Conservation (phyloP, 1,140 invertebrate species). For the Philopotamus ludificatus region DNA sequence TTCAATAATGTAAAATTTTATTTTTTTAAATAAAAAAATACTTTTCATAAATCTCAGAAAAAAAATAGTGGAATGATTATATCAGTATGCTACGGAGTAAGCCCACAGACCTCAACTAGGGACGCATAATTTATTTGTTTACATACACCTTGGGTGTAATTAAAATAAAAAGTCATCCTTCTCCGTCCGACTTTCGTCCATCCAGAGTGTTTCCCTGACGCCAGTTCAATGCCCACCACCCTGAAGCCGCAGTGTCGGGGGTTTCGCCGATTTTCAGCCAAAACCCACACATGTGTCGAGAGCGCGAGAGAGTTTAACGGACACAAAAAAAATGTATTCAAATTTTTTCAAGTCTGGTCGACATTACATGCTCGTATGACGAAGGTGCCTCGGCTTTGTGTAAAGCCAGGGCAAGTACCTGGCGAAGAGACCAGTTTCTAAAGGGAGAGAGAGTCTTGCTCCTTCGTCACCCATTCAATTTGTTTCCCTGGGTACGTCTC, state of each 20-base stretch:
- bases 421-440: slow-evolving; percentile 1
- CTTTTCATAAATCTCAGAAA: no score
- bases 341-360: slow-evolving; percentile 39
- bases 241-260: neutral
- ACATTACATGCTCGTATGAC: slow-evolving; percentile 35
- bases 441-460: neutral
- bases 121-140: slow-evolving; percentile 39
- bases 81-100: slow-evolving; percentile 1
- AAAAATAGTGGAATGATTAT: neutral
- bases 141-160: slow-evolving; percentile 29
- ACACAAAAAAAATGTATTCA: slow-evolving; percentile 40
- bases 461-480: slow-evolving; percentile 2
- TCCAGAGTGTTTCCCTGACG: slow-evolving; percentile 15
- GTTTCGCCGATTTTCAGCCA: slow-evolving; percentile 10
- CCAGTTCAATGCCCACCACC: neutral
- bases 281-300: slow-evolving; percentile 31
- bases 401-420: neutral
- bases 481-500: neutral
- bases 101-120: neutral
- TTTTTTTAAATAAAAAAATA: neutral
- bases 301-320: slow-evolving; percentile 25
- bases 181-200: slow-evolving; percentile 14
- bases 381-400: slow-evolving; percentile 17
- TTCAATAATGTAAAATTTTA: neutral
- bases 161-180: slow-evolving; percentile 32